Evolutionary conservation across 2,797 vertebrate genomes (phyloP).

Genomic region (Danio kyathit): DNA sequence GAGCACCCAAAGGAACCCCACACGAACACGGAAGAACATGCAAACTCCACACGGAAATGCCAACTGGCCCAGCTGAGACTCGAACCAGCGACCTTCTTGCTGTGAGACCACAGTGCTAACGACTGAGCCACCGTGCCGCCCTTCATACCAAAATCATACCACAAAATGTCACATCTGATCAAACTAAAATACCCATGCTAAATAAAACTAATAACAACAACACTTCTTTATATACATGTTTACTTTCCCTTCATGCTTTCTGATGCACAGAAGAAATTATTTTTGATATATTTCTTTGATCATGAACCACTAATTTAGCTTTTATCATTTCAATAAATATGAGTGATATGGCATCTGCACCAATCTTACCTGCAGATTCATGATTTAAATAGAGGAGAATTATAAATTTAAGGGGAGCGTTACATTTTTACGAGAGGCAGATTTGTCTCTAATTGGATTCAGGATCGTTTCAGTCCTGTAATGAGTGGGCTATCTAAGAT

Average conservation of each 20-base stretch:
- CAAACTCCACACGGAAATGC: no score
- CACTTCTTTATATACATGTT: no score
- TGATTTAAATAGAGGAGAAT: constrained; percentile 5
- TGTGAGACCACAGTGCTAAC: no score
- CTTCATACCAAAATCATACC: no score
- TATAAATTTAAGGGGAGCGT: constrained; percentile 17
- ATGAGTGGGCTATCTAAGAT: constrained; percentile 45
- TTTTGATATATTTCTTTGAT: not conserved
- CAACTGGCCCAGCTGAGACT: no score
- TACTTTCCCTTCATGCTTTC: not conserved
- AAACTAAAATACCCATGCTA: no score
- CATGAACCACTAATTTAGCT: not conserved
- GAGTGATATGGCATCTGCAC: not conserved
- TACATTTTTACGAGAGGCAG: constrained; percentile 19
- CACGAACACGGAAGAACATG: no score
- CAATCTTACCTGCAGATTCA: constrained; percentile 3
- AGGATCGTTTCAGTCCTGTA: constrained; percentile 16
- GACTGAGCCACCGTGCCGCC: no score
- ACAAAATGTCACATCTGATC: no score
- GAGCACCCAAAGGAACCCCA: no score
- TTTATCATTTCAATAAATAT: not conserved
- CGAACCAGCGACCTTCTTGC: no score
- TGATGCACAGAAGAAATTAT: not conserved
- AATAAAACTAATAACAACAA: no score
- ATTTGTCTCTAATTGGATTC: constrained; percentile 46